phyloP scores from a whole-genome alignment of 2,888 invertebrate species.

The Coelogynopora nodosa region DNA sequence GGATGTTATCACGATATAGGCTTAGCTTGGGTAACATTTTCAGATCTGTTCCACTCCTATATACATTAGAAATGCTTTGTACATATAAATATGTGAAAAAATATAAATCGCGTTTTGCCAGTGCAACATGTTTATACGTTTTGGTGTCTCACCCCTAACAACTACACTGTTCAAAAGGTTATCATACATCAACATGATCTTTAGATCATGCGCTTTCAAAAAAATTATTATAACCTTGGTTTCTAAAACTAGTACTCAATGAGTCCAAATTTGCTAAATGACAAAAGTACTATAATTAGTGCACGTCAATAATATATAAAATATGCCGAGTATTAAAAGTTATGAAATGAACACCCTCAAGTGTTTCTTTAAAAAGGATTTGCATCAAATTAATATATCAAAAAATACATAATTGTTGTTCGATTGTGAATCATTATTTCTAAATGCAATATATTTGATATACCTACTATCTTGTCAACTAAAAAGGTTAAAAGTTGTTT shows the following conservation, averaged over 20 bases:
- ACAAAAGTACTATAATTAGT: background rate
- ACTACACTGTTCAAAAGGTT: background rate
- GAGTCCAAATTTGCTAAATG: constrained; percentile 19
- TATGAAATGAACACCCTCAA: too few species aligned
- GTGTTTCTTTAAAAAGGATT: too few species aligned
- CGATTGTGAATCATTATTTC: too few species aligned
- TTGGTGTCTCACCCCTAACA: background rate
- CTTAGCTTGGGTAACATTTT: background rate
- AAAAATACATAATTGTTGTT: too few species aligned
- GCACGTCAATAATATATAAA: too few species aligned
- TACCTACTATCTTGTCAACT: too few species aligned
- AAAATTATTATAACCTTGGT: constrained; percentile 26
- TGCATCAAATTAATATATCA: too few species aligned
- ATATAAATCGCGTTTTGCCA: background rate
- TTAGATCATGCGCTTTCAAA: constrained; percentile 1
- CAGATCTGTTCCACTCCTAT: background rate
- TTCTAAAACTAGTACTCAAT: constrained; percentile 15
- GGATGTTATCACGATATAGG: background rate
- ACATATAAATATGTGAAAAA: background rate
- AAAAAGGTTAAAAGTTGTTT: too few species aligned
- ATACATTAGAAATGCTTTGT: background rate
- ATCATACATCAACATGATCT: background rate
- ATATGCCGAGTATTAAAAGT: too few species aligned
- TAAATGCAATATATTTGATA: too few species aligned
- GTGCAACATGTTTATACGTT: background rate